Evolutionary conservation across 2,113 vertebrate species (phyloP).

Genomic region (Fukomys damarensis): DNA sequence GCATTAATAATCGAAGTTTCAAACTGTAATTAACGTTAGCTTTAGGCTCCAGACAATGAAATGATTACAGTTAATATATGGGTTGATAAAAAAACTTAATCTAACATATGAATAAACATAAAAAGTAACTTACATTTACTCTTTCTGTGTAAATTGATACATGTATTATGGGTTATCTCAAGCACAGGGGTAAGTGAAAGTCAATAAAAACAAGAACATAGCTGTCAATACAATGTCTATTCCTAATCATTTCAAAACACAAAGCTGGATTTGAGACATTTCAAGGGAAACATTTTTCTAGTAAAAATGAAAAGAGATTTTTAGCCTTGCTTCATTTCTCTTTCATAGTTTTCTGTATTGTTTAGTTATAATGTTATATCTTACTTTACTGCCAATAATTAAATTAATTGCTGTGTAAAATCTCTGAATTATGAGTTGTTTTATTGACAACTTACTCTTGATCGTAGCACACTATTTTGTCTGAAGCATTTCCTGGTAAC

Average conservation of each 20-base stretch:
- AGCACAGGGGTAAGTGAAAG: neutral
- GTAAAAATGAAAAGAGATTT: conserved; percentile 28
- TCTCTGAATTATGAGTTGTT: neutral
- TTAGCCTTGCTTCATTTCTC: conserved; percentile 32
- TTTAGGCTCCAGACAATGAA: conserved; percentile 87
- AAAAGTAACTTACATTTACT: conserved; percentile 71
- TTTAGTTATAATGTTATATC: neutral
- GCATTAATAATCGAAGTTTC: conserved; percentile 89
- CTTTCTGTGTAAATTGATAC: conserved; percentile 78
- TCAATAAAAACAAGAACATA: neutral
- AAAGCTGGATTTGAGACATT: conserved; percentile 34
- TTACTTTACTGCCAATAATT: neutral
- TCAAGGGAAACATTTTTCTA: conserved; percentile 23
- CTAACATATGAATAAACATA: conserved; percentile 81
- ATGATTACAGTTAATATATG: conserved; percentile 88
- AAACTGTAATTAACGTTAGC: conserved; percentile 89
- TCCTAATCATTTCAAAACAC: conserved; percentile 21
- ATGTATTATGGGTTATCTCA: conserved; percentile 75
- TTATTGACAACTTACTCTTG: neutral
- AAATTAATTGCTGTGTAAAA: conserved; percentile 55
- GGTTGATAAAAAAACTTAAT: conserved; percentile 86
- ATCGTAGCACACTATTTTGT: neutral
- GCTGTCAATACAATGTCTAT: neutral
- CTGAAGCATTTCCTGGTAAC: neutral
- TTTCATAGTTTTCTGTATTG: neutral